phyloP scores from a whole-genome alignment of 2,888 invertebrate genomes.

The Parnassius smintheus region DNA sequence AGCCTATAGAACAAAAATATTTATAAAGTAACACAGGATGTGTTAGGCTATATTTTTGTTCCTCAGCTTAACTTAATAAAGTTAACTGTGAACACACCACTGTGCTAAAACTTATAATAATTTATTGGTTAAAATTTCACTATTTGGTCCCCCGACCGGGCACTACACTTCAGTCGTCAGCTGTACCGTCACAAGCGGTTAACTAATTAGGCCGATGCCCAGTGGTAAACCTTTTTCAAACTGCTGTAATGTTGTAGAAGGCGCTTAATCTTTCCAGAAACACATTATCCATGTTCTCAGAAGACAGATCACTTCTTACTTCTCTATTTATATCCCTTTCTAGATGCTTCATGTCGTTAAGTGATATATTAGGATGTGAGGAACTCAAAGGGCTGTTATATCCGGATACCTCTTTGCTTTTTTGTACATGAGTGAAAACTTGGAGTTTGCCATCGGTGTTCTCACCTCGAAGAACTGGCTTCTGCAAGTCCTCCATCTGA shows the following conservation, averaged over 20 bases:
- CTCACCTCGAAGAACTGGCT: constrained; percentile 35
- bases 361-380: constrained; percentile 34
- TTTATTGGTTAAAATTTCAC: constrained; percentile 8
- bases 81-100: background rate
- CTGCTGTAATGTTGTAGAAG: constrained; percentile 64
- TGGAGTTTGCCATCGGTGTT: constrained; percentile 67
- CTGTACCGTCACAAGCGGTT: background rate
- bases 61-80: background rate
- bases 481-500: constrained; percentile 35
- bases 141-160: constrained; percentile 10
- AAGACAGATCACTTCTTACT: constrained; percentile 45
- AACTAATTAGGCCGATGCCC: background rate
- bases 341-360: constrained; percentile 49
- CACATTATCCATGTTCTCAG: constrained; percentile 55
- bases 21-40: too few species aligned
- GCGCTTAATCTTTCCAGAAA: constrained; percentile 65
- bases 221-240: constrained; percentile 36
- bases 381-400: constrained; percentile 42
- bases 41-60: too few species aligned
- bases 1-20: too few species aligned
- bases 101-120: background rate
- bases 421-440: constrained; percentile 62
- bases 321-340: constrained; percentile 50
- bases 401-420: constrained; percentile 38
- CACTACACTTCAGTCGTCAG: background rate